Percentiles rank a stretch among this genome's conserved stretches.
These are phyloP conservation scores for Phoxinus phoxinus DNA, from an alignment of 2,113 vertebrate species.

Conservation along the genomic window DNA sequence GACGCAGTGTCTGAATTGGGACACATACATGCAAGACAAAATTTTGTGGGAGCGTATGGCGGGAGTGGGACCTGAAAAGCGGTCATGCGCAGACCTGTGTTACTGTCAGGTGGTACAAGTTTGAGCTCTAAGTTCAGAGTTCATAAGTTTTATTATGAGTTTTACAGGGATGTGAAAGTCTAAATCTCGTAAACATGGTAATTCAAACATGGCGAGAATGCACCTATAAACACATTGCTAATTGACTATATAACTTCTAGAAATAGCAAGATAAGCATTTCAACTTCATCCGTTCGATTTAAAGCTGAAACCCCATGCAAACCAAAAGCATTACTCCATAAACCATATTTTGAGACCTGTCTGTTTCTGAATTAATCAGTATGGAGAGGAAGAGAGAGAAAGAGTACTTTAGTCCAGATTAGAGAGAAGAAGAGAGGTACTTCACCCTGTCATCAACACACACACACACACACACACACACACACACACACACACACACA, in stretches of 20 bases:
- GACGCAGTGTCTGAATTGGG: no score
- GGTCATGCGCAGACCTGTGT: no score
- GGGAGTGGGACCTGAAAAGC: no score
- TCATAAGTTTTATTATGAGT: no score
- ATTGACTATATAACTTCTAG: neutral
- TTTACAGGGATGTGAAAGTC: no score
- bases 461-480: conserved; percentile 11
- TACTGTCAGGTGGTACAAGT: no score
- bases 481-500: conserved; percentile 15
- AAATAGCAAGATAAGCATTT: neutral
- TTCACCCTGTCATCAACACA: conserved; percentile 34
- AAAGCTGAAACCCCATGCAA: neutral
- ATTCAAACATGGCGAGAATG: no score
- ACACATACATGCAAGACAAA: no score
- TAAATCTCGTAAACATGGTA: no score
- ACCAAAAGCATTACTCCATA: neutral
- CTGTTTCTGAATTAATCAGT: conserved; percentile 59
- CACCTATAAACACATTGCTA: neutral
- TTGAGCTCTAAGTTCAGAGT: no score
- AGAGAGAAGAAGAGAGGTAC: conserved; percentile 49
- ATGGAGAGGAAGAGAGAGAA: conserved; percentile 35
- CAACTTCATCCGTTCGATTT: neutral
- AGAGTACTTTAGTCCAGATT: conserved; percentile 58
- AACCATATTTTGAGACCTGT: conserved; percentile 27
- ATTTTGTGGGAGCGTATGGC: no score